Percentiles rank a stretch among this genome's conserved stretches.
phyloP scores from a whole-genome alignment of 23 tunicate species.

The Styela clava region DNA sequence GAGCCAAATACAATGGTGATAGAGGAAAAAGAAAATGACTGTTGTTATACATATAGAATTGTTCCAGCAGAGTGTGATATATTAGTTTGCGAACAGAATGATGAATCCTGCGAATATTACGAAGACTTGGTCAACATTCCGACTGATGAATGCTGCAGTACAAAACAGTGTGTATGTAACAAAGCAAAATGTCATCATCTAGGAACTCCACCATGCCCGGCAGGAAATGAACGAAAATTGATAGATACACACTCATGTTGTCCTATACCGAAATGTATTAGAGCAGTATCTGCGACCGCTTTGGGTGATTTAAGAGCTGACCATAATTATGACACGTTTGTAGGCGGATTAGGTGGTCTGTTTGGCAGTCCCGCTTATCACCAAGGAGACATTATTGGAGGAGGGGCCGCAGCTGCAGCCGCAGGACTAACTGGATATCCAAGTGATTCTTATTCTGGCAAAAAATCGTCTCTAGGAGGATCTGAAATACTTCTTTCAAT shows the following conservation, averaged over 20 bases:
- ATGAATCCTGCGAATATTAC: slow-evolving; percentile 12
- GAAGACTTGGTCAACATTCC: slow-evolving; percentile 28
- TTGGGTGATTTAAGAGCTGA: too few species aligned
- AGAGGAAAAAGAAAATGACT: slow-evolving; percentile 18
- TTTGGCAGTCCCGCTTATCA: too few species aligned
- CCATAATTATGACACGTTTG: too few species aligned
- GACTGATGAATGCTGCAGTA: slow-evolving; percentile 24
- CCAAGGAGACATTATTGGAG: too few species aligned
- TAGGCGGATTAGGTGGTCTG: too few species aligned
- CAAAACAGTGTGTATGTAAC: slow-evolving; percentile 32
- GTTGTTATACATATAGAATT: slow-evolving; percentile 23
- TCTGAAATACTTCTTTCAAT: too few species aligned
- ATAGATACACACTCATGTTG: slow-evolving; percentile 55
- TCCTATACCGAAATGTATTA: slow-evolving; percentile 61
- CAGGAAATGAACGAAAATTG: slow-evolving; percentile 29
- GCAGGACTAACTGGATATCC: too few species aligned
- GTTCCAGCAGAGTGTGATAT: slow-evolving; percentile 16
- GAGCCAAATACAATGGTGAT: not conserved
- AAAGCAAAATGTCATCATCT: slow-evolving; percentile 64
- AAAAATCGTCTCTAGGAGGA: too few species aligned
- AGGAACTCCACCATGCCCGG: slow-evolving; percentile 55
- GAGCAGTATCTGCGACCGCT: not conserved
- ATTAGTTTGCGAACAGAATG: not conserved
- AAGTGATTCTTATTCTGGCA: too few species aligned
- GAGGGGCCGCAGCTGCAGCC: too few species aligned